Percentiles rank a stretch among this genome's conserved stretches.
phyloP scores from a whole-genome alignment of 2,113 vertebrate genomes.

The Epinephelus fuscoguttatus region DNA sequence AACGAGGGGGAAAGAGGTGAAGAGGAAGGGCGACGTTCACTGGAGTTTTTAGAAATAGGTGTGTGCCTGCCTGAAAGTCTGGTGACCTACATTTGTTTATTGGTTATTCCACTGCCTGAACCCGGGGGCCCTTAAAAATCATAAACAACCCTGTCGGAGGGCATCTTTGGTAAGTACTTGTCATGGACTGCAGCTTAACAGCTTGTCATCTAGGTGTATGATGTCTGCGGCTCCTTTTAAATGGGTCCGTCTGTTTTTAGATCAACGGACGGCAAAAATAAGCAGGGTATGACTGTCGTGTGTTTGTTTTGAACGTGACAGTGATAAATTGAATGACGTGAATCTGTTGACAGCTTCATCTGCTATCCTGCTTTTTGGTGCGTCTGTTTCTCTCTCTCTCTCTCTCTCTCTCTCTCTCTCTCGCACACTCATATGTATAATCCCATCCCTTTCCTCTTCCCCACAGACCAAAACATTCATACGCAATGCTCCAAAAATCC shows the following conservation, averaged over 20 bases:
- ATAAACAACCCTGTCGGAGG: slow-evolving; percentile 62
- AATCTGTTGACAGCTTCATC: slow-evolving; percentile 49
- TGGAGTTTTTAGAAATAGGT: slow-evolving; percentile 57
- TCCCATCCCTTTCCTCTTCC: slow-evolving; percentile 23
- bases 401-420: neutral
- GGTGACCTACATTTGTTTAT: slow-evolving; percentile 80
- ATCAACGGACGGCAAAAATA: slow-evolving; percentile 36
- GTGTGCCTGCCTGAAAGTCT: slow-evolving; percentile 51
- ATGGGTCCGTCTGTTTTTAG: slow-evolving; percentile 72
- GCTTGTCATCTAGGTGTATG: slow-evolving; percentile 40
- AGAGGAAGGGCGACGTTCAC: slow-evolving; percentile 30
- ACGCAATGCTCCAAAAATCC: slow-evolving; percentile 60
- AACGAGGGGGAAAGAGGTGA: slow-evolving; percentile 35
- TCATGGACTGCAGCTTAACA: slow-evolving; percentile 51
- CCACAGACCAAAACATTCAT: slow-evolving; percentile 57
- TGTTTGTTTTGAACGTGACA: slow-evolving; percentile 49
- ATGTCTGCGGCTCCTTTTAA: slow-evolving; percentile 47
- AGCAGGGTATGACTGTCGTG: slow-evolving; percentile 9
- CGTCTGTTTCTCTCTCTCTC: neutral
- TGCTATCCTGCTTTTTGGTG: slow-evolving; percentile 12
- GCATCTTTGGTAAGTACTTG: slow-evolving; percentile 43
- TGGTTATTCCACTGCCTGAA: slow-evolving; percentile 58
- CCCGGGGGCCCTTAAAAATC: slow-evolving; percentile 36
- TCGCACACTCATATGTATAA: slow-evolving; percentile 15
- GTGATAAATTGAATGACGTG: slow-evolving; percentile 21